Percentiles rank a stretch among this genome's conserved stretches.
phyloP scores from a whole-genome alignment of 2,888 invertebrate species.

The Cyaniris semiargus region DNA sequence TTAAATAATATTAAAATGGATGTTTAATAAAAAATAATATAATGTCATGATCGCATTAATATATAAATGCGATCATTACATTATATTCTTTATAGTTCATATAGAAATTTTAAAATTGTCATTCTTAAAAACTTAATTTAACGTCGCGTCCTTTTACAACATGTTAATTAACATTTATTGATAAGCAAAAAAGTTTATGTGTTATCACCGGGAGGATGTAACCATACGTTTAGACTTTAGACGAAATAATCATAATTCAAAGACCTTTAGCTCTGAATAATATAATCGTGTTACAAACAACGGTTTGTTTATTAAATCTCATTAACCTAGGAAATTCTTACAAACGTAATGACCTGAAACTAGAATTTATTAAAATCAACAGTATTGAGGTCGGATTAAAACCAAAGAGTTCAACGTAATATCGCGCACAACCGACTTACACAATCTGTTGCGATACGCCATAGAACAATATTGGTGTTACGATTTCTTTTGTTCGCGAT shows the following conservation, averaged over 20 bases:
- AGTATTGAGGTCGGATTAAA: neutral
- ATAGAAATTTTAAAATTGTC: no score
- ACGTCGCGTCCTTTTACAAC: no score
- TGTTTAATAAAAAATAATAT: no score
- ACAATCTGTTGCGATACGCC: conserved; percentile 16
- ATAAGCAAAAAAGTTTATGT: no score
- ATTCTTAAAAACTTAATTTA: no score
- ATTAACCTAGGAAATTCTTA: conserved; percentile 12
- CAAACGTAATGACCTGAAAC: neutral
- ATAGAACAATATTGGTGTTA: conserved; percentile 43
- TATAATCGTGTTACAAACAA: conserved; percentile 18
- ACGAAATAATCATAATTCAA: neutral
- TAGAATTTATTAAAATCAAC: neutral
- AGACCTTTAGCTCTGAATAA: neutral
- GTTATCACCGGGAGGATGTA: no score
- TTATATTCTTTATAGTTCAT: no score
- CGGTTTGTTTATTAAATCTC: conserved; percentile 1
- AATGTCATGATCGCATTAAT: no score
- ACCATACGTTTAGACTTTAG: no score
- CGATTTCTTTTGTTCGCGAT: conserved; percentile 30
- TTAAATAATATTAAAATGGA: no score
- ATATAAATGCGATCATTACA: no score
- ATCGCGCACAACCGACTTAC: neutral
- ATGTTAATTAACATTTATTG: no score
- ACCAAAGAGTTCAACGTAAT: neutral